A percentile compares a stretch with the other conserved stretches of the same genome.
Evolutionary conservation across 2,797 vertebrate genomes (phyloP).

Genomic region (Pogoniulus pusillus): DNA sequence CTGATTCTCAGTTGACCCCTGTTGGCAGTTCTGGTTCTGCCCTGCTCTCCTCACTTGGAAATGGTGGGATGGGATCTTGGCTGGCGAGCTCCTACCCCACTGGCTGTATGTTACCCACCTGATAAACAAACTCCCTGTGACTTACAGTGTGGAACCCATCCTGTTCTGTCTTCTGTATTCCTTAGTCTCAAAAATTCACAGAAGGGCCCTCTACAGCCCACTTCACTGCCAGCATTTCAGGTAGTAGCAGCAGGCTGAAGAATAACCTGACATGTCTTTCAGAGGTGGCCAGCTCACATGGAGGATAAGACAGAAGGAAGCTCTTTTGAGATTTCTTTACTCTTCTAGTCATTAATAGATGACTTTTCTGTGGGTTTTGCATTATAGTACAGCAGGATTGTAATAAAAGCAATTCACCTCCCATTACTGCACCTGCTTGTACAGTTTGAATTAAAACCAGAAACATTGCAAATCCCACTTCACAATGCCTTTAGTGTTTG

Average conservation of each 20-base stretch:
- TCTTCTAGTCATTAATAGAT: background rate
- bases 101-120: background rate
- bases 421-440: slow-evolving; percentile 87
- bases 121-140: background rate
- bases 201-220: background rate
- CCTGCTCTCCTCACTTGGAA: background rate
- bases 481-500: slow-evolving; percentile 84
- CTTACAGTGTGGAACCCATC: accelerated
- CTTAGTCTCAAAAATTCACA: background rate
- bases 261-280: background rate
- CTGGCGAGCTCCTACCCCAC: background rate
- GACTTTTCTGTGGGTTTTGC: slow-evolving; percentile 40
- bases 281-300: background rate
- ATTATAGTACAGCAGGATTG: slow-evolving; percentile 75
- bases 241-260: too few relatives aligned
- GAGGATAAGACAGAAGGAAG: background rate
- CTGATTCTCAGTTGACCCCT: accelerated
- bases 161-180: accelerated
- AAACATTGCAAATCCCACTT: slow-evolving; percentile 90
- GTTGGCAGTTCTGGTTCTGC: accelerated
- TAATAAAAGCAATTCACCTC: slow-evolving; percentile 81
- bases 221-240: background rate
- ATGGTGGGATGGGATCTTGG: background rate
- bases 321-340: background rate
- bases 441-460: slow-evolving; percentile 88